Evolutionary conservation across 2,113 vertebrate species (phyloP), one percentile per base, ranked within the genome.

Genomic region (Stomatorhinus ivindoensis): DNA sequence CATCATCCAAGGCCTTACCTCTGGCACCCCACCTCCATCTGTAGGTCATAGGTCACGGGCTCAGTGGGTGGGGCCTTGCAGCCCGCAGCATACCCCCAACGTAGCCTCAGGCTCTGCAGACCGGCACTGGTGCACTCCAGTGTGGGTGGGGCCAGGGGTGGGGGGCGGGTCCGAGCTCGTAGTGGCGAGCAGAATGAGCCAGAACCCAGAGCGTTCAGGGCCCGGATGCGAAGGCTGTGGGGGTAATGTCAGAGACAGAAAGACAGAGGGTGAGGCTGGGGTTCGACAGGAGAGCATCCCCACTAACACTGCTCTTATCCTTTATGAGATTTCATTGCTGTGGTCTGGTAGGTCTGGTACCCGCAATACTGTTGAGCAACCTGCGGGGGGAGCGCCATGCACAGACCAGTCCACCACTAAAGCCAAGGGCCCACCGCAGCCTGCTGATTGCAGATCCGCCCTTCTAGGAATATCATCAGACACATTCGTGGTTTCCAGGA

Each of bases 91-190:
- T 97, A 96, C 42, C 93, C 92, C 98, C 98, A 99, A 51, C 98
- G 98, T 58, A 99, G 95, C 94, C 98, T 99, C 91, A 99, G 96
- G 93, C 98, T 99, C 95, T 99, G 98, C 17, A 98, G 98, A 89
- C 98, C 98, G 0, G 97, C 95, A 0, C 97, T 97, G 3, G 97
- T 95, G 91, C 98, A 99, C 82, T 99, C 98, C 2, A 99, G 95
- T 85, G 96, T 96, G 46, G 98, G 98, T 88, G 98, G 98, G 73
- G 95, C 94, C 0, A 98, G 98, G 4, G 98, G 98, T 39, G 98
- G 94, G 0, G 97, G 98, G 91, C 96, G 96, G 87, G 98, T 99
- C 95, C 97, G 97, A 47, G 94, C 96, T 87, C 93, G 95, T 91
- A 99, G 95, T 58, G 96, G 93, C 84, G 95, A 95, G 94, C 97